Base-by-base conservation (phyloP, 2,888 invertebrate species). In the Clistopyga incitator region DNA sequence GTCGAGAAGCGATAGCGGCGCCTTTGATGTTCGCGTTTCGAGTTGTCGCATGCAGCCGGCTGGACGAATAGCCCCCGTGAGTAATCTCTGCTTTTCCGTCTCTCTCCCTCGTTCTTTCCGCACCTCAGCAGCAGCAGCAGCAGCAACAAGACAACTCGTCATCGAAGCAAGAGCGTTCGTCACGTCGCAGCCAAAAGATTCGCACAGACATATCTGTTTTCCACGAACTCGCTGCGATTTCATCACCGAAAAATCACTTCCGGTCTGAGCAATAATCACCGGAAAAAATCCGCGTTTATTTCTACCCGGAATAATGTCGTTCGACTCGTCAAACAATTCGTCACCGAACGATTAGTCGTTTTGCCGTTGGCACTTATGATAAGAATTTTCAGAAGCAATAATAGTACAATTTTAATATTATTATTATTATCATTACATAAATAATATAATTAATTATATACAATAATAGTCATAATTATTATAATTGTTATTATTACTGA, bases 1-100 rank as follows among this genome's bases (percentile, higher is more conserved):
- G 88, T 87, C 87, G 88, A 86, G 81, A 87, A 83, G 87, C 89
- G 92, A 92, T 92, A 92, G 92, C 92, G 92, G 92, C 85, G 86
- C 89, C 90, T 92, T 92, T 92, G 92, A 92, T 91, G 86, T 87
- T 83, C 81, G 78, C 77, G 80, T 77, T 79, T 75, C 84, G 64
- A 81, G 84, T 81, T 83, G 84, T 84, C 84, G 84, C 80, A 84
- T 84, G 80, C 84, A 84, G 84, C 84, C 80, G 84, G 80, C 84
- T 45, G 61, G 64, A 74, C 78, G 72, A 78, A 81, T 70, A 59
- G 64, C 64, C 64, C 64, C 42, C 64, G 64, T 64, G 42, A 42
- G n/a, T 68, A 13, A n/a, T 56, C 38, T 79, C 54, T 72, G 18
- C 50, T 25, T 78, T 45, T 54, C 67, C 45, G 38, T 42, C 23